phyloP scores from a whole-genome alignment of 1,140 invertebrate species.

The Neodiprion fabricii region DNA sequence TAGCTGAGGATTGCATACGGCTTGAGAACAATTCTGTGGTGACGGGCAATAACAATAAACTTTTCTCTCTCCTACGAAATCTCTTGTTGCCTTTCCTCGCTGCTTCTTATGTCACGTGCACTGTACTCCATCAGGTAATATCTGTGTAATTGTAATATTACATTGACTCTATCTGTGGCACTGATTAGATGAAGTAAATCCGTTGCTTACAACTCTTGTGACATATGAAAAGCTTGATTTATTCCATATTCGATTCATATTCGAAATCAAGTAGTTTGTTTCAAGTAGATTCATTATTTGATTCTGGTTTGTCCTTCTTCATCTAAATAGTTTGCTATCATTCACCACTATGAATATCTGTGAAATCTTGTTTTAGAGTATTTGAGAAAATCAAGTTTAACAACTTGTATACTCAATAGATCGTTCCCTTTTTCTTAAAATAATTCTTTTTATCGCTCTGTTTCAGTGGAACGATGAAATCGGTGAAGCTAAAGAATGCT shows the following conservation, averaged over 20 bases:
- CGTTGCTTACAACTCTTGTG: not conserved
- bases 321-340: not conserved
- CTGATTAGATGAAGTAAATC: not conserved
- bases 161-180: slow-evolving; percentile 5
- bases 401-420: not conserved
- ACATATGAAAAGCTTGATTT: slow-evolving; percentile 17
- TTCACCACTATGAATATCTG: too few relatives aligned
- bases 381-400: not conserved
- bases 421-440: not conserved
- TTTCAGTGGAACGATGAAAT: slow-evolving; percentile 50
- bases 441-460: slow-evolving; percentile 24
- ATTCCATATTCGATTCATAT: not conserved
- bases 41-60: slow-evolving; percentile 53
- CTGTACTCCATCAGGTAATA: slow-evolving; percentile 54
- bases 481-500: slow-evolving; percentile 36
- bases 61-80: slow-evolving; percentile 59
- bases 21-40: slow-evolving; percentile 35
- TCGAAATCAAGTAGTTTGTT: not conserved
- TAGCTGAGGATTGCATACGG: slow-evolving; percentile 53
- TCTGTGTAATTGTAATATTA: slow-evolving; percentile 27
- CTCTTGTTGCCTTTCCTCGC: slow-evolving; percentile 61
- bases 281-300: not conserved
- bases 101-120: slow-evolving; percentile 54
- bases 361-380: too few relatives aligned
- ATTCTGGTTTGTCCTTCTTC: slow-evolving; percentile 15